Base-by-base conservation (phyloP, 2,113 vertebrate genomes). In the Petroica traversi region DNA sequence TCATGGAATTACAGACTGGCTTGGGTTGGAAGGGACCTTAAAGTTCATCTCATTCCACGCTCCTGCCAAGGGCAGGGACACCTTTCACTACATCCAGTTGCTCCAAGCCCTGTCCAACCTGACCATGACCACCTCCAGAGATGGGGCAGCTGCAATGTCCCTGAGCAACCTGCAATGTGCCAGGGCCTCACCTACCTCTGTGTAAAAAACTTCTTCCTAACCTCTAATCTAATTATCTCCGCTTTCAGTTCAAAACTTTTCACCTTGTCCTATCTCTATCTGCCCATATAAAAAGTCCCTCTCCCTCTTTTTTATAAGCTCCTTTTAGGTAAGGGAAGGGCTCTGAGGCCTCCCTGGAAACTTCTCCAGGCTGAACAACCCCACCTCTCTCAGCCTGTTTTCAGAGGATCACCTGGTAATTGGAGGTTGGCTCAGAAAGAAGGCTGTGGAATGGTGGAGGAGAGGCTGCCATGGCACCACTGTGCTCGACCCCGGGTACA, bases 401-500 rank as follows among this genome's bases (percentile, higher is more conserved):
- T 17, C 62, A 76, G n/a, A 76, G 48, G 18, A 68, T 55, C 40
- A 14, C 8, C 38, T 3, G 2, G 25, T 3, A 57, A 31, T 20
- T 64, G 41, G 48, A 77, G 23, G 36, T 31, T 2, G 7, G 51
- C 61, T 83, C 59, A 82, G 49, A 12, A 19, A 46, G 66, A 38
- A 29, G 17, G 34, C 11, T 5, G 2, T 2, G 41, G 59, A 34
- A 34, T 1, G 11, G 73, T 22, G 2, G 7, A 16, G 64, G 57
- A 51, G 51, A 72, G 61, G 59, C 45, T 64, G 62, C 77, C 1
- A 5, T 1, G 36, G 83, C 25, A 22, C 45, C 4, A 9, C 23
- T 0, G 15, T 8, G 12, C 48, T 41, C 2, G 1, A 33, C 64
- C 43, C 8, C 0, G 4, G 34, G 38, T 45, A 52, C 33, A 25